Conservation (phyloP, 2,797 vertebrate species). For the Epinephelus coioides region DNA sequence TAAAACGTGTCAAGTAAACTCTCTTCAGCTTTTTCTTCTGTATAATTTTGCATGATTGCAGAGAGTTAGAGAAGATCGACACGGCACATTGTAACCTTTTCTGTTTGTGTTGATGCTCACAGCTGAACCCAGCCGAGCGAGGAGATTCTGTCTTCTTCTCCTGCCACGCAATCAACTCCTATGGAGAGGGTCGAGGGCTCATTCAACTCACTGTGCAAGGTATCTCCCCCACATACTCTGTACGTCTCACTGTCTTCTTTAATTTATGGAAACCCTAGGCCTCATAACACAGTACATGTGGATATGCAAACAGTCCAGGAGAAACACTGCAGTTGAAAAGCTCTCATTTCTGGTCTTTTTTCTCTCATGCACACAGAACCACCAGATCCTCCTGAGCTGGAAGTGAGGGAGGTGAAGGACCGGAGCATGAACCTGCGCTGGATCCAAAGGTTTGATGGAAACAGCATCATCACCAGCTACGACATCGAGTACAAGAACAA, state of each 20-base stretch:
- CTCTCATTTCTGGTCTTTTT: background rate
- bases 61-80: background rate
- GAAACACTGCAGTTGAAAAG: background rate
- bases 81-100: slow-evolving; percentile 1
- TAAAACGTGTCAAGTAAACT: background rate
- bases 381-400: slow-evolving; percentile 96
- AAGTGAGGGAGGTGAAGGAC: slow-evolving; percentile 97
- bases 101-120: slow-evolving; percentile 39
- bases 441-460: slow-evolving; percentile 98
- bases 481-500: slow-evolving; percentile 99
- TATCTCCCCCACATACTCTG: slow-evolving; percentile 52
- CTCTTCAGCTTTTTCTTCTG: background rate
- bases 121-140: slow-evolving; percentile 97
- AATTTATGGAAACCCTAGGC: background rate
- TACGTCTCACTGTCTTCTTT: background rate
- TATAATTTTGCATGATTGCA: background rate
- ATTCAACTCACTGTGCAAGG: slow-evolving; percentile 99
- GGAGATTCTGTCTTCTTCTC: slow-evolving; percentile 99
- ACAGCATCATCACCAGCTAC: slow-evolving; percentile 99
- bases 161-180: slow-evolving; percentile 98
- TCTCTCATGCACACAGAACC: slow-evolving; percentile 86
- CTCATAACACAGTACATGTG: background rate
- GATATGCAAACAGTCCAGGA: background rate
- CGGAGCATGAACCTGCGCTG: slow-evolving; percentile 98
- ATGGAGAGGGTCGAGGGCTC: slow-evolving; percentile 95